phyloP scores from a whole-genome alignment of 2,113 vertebrate species.

The Morone chrysops region DNA sequence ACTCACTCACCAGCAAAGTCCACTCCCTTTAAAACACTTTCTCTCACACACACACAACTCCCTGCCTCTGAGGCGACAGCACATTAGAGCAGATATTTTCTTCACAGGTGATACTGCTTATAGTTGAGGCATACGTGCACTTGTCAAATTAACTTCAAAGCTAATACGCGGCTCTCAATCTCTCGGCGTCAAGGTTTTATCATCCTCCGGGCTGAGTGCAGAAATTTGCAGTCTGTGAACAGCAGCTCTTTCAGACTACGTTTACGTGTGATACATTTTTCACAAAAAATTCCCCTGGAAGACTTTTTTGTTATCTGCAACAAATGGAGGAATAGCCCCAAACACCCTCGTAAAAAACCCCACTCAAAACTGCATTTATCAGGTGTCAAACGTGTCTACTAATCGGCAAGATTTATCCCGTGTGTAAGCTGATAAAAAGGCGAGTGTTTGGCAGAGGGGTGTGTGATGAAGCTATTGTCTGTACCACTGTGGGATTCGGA shows the following conservation, averaged over 20 bases:
- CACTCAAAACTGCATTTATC: slow-evolving; percentile 34
- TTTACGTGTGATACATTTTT: slow-evolving; percentile 24
- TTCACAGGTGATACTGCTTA: slow-evolving; percentile 44
- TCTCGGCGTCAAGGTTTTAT: slow-evolving; percentile 30
- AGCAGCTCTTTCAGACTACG: slow-evolving; percentile 25
- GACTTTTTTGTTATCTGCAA: slow-evolving; percentile 1
- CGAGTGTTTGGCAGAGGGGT: neutral
- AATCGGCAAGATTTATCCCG: neutral
- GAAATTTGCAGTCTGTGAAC: slow-evolving; percentile 35
- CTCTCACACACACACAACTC: neutral
- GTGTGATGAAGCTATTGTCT: slow-evolving; percentile 42
- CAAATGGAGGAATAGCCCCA: neutral
- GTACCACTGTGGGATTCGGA: slow-evolving; percentile 15
- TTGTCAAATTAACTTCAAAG: slow-evolving; percentile 70
- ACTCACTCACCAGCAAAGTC: neutral
- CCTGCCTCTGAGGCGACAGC: slow-evolving; percentile 3
- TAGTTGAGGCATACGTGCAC: slow-evolving; percentile 29
- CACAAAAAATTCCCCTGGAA: neutral
- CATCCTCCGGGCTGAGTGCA: slow-evolving; percentile 21
- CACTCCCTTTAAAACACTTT: slow-evolving; percentile 1
- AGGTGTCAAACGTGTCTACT: slow-evolving; percentile 32
- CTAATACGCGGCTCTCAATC: slow-evolving; percentile 24
- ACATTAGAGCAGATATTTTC: slow-evolving; percentile 17
- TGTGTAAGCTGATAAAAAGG: slow-evolving; percentile 18
- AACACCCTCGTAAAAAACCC: neutral